Percentiles rank a stretch among this genome's conserved stretches.
phyloP scores from a whole-genome alignment of 2,113 vertebrate species.

The Pterophyllum scalare region DNA sequence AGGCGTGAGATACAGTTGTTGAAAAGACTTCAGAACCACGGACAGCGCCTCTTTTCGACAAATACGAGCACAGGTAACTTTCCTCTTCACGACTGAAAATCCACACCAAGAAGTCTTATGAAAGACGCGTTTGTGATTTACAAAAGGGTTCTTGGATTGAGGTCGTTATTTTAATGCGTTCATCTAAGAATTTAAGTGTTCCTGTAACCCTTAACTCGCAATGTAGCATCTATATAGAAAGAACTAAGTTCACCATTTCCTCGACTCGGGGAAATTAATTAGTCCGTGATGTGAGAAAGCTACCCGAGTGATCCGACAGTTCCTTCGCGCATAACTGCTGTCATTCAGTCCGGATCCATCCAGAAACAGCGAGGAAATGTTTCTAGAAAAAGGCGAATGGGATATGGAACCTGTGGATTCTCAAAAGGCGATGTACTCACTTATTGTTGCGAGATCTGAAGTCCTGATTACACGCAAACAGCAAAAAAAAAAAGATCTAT shows the following conservation, averaged over 20 bases:
- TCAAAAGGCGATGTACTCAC: constrained; percentile 22
- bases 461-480: not conserved
- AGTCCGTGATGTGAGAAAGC: constrained; percentile 13
- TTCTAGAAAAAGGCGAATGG: not conserved
- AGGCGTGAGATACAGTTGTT: not conserved
- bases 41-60: constrained; percentile 71
- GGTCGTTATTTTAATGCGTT: not conserved
- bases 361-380: not conserved
- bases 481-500: not conserved
- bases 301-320: not conserved
- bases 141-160: not conserved
- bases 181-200: not conserved
- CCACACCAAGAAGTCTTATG: not conserved
- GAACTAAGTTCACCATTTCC: constrained; percentile 31
- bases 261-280: constrained; percentile 1
- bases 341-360: constrained; percentile 33
- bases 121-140: not conserved
- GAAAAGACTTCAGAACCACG: constrained; percentile 68
- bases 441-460: constrained; percentile 9
- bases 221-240: not conserved
- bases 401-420: constrained; percentile 72
- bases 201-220: not conserved
- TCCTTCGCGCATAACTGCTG: constrained; percentile 9
- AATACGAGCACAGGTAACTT: constrained; percentile 42
- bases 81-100: not conserved